Evolutionary conservation across 2,888 invertebrate species (phyloP), one percentile per base, ranked within the genome.

Genomic region (Pollenia amentaria): DNA sequence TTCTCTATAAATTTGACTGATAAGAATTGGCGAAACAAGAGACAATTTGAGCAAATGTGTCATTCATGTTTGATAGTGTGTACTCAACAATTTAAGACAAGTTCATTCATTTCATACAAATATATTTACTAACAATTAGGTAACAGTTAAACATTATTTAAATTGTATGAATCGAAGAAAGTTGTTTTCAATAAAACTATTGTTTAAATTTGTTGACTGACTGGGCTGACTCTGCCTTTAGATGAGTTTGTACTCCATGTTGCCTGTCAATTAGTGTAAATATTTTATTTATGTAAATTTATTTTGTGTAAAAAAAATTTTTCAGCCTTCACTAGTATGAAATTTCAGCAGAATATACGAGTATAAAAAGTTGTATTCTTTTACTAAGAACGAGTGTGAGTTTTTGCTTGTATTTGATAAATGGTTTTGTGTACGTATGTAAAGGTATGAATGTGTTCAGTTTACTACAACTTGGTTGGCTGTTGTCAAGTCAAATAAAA

Each of bases 281-380:
- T 60, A 60, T 38, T 60, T 40, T 40, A 60, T 60, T 40, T 60
- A 60, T 60, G n/a, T 60, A n/a, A n/a, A n/a, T n/a, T 60, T 40
- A 60, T 16, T 62, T 62, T n/a, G 7, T 14, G 29, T 3, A 38
- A 57, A 57, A 1, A 57, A 38, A 57, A n/a, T n/a, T 62, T n/a
- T 2, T 62, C 16, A 10, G n/a, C 60, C 60, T 38, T 40, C n/a
- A n/a, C 6, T 29, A 29, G 38, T 40, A 40, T 62, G 38, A 62
- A 62, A 40, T n/a, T 40, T 62, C 1, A 40, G n/a, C n/a, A 16
- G 8, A 40, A 62, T 40, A 51, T 12, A 29, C 6, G 29, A 60
- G 16, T 16, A 10, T 10, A n/a, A 9, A n/a, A 51, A 51, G 0
- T 51, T n/a, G 0, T 40, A 60, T 40, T 60, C 57, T 29, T 29